Evolutionary conservation across 2,113 vertebrate genomes (phyloP), one percentile per base, ranked within the genome.

Genomic region (Ceyx margarethae): DNA sequence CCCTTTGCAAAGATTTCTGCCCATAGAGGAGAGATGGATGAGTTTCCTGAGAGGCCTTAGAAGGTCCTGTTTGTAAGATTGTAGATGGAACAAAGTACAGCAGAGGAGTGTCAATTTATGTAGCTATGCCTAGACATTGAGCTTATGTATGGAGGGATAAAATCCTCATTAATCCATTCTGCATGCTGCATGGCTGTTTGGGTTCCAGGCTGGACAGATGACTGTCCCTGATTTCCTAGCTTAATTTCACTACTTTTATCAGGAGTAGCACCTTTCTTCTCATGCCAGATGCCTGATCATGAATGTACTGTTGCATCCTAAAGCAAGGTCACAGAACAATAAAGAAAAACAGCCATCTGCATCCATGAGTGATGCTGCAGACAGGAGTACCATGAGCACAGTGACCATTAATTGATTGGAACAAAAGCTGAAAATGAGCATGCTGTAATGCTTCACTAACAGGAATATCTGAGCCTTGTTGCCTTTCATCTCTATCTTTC

Each of bases 381-480:
- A 85, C 21, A 28, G n/a, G 53, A 87, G 28, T 25, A 25, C 48
- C 72, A 4, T 43, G 46, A 93, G 15, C 45, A 31, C 60, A 84
- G 69, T 11, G 17, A 28, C 48, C 74, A 87, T 84, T 89, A 89
- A 90, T 81, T 94, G 87, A 73, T 73, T 80, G 60, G 33, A 83
- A 90, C 57, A 56, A 48, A 83, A 60, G 51, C 6, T 79, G 72
- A 67, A 57, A 67, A 50, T 48, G 25, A 81, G 35, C 45, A 37
- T 31, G 43, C 56, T 60, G 22, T 80, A 82, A 60, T 0, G 3
- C 31, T 64, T 9, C 29, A 13, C 19, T 73, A 33, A 33, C 33
- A 33, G 56, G 31, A 15, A 42, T 58, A 33, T 54, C 73, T 17
- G 28, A 72, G 67, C 13, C 46, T 69, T 61, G 60, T 45, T 89